Evolutionary conservation across 2,113 vertebrate species (phyloP), one percentile per base, ranked within the genome.

Genomic region (Capreolus pygargus): DNA sequence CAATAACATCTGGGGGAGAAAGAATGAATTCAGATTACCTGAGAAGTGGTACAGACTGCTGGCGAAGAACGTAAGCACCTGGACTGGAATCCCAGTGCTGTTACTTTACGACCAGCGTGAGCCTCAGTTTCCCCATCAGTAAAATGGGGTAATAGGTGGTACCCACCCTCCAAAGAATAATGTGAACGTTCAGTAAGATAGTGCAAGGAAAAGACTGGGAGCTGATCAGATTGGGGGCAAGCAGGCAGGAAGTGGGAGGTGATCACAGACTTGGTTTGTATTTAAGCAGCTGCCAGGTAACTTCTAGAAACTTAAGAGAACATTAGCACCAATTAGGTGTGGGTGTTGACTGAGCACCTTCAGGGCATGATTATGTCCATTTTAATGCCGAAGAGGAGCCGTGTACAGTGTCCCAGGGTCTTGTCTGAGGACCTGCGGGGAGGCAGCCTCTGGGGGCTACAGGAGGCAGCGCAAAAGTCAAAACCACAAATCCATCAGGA

Each of bases 291-390:
- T 52, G n/a, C 92, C 64, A 39, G 61, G 60, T 67, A 7, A 39
- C 4, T 17, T 47, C 39, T 27, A 52, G 45, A n/a, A 81, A 82
- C 7, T 0, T 27, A 79, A 39, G 83, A 33, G n/a, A 70, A 27
- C 1, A 30, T 7, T n/a, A 21, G n/a, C 7, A 7, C 50, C 30
- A 30, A 0, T 3, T 2, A 2, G 43, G 55, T 4, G 8, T 3
- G 14, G 55, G 27, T 4, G 17, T 4, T 33, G 39, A 36, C 36
- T 11, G 5, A 50, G 76, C 47, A n/a, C 39, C 70, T 10, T 1
- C 3, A 52, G 36, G 39, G 21, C 1, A 0, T 1, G 43, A 9
- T 3, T 6, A 9, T 5, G 50, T 27, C 87, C 61, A 39, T 30
- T 43, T 27, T 28, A n/a, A 54, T 2, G 1, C 45, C 30, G 10